These are phyloP conservation scores for Lasioglossum vierecki DNA, from an alignment of 2,888 invertebrate genomes.

Conservation along the genomic window DNA sequence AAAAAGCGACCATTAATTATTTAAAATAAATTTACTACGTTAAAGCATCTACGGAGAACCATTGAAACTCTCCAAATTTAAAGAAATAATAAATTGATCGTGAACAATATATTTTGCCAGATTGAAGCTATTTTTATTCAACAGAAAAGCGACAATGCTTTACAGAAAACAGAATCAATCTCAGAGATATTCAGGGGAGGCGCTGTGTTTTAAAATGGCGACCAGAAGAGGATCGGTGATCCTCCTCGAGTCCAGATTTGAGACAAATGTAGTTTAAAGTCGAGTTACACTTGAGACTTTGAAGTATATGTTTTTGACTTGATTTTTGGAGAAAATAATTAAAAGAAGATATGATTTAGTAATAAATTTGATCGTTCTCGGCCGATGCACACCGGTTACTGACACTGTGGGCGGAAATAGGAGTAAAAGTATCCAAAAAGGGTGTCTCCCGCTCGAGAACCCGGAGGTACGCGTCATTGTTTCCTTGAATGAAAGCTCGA, in stretches of 20 bases:
- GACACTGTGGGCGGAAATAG: slow-evolving; percentile 56
- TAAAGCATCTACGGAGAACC: not conserved
- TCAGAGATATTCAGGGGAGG: not conserved
- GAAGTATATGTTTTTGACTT: not conserved
- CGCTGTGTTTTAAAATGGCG: not conserved
- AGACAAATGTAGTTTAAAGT: not conserved
- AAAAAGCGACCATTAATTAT: too few species aligned
- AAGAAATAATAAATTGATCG: not conserved
- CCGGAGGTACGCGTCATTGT: slow-evolving; percentile 7
- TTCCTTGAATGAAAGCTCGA: slow-evolving; percentile 15
- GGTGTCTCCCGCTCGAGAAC: slow-evolving; percentile 23
- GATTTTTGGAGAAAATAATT: not conserved
- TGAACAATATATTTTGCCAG: not conserved
- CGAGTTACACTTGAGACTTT: not conserved
- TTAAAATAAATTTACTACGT: too few species aligned
- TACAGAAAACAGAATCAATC: not conserved
- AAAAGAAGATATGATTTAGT: not conserved
- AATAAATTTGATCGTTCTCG: not conserved
- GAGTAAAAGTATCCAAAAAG: slow-evolving; percentile 63
- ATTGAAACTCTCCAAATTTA: not conserved
- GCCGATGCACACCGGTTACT: not conserved
- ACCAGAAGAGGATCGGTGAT: not conserved
- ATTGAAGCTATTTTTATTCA: not conserved
- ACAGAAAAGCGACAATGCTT: not conserved
- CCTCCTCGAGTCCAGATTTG: not conserved